Evolutionary conservation across 1,140 invertebrate species (phyloP), one percentile per base, ranked within the genome.

Genomic region (Macrocentrus cingulum): DNA sequence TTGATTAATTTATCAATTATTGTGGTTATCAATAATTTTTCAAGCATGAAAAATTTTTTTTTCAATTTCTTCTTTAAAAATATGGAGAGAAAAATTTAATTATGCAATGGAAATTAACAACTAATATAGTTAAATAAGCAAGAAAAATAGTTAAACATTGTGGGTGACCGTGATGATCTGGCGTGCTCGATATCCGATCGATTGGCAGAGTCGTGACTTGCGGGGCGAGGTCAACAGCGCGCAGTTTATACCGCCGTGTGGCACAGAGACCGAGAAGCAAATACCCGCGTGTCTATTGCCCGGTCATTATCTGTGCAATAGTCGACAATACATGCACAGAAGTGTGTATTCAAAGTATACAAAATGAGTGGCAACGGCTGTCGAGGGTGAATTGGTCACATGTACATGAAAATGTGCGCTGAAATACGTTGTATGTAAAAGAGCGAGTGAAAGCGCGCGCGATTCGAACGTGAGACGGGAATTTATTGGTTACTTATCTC

Each of bases 201-300:
- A 29, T 29, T 9, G 25, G n/a, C 16, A 9, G 37, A 39, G 15
- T 39, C 37, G 37, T 39, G 37, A 39, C 37, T 39, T 15, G 37
- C 36, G 36, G 42, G 50, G 50, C 42, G 19, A 22, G 50, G 50
- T 52, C 50, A 41, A 52, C n/a, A 52, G 32, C 32, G 49, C 32
- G 23, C 29, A 51, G 49, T 51, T 51, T 51, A 51, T 11, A 34
- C 6, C 36, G n/a, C n/a, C n/a, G n/a, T 34, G 32, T 51, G 49
- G 25, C 49, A 51, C 49, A 51, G 49, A 51, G 32, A 51, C 32
- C 48, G 48, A 51, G 48, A 51, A 51, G 48, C 48, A 19, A 51
- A 36, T 46, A 46, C 22, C 15, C 18, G 13, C 16, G 20, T 19
- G 32, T 36, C 49, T 51, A 51, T 51, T 37, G 49, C 49, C 16